Evolutionary conservation across 2,888 invertebrate species (phyloP).

Genomic region (Ditula angustiorana): DNA sequence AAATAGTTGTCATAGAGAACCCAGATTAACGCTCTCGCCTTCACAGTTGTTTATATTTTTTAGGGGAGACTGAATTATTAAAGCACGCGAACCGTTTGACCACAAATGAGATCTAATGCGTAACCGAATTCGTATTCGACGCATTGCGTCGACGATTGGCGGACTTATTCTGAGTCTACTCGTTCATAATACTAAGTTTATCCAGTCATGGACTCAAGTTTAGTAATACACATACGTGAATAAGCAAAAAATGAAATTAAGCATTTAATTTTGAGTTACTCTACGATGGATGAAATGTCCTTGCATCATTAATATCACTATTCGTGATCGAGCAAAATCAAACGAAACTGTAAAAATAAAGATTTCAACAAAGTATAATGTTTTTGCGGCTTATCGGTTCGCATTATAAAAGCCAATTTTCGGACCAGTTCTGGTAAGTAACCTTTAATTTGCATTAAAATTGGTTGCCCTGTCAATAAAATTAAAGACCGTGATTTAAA

Average conservation of each 20-base stretch:
- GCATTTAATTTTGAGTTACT: no score
- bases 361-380: no score
- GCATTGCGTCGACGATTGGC: slow-evolving; percentile 26
- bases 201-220: background rate
- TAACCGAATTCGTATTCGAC: slow-evolving; percentile 30
- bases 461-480: slow-evolving; percentile 1
- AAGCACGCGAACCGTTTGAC: slow-evolving; percentile 24
- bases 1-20: no score
- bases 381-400: no score
- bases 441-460: slow-evolving; percentile 7
- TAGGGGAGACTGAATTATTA: slow-evolving; percentile 31
- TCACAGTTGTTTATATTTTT: slow-evolving; percentile 3
- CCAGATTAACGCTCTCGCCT: no score
- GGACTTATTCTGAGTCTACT: slow-evolving; percentile 18
- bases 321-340: no score
- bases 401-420: no score
- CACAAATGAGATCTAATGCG: slow-evolving; percentile 35
- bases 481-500: slow-evolving; percentile 36
- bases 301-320: no score
- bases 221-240: background rate
- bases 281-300: no score
- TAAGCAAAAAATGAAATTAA: no score
- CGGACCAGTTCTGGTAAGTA: no score
- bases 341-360: no score
- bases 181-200: background rate